Percentiles rank a stretch among this genome's conserved stretches.
phyloP scores from a whole-genome alignment of 2,888 invertebrate genomes.

The Alsophila aescularia region DNA sequence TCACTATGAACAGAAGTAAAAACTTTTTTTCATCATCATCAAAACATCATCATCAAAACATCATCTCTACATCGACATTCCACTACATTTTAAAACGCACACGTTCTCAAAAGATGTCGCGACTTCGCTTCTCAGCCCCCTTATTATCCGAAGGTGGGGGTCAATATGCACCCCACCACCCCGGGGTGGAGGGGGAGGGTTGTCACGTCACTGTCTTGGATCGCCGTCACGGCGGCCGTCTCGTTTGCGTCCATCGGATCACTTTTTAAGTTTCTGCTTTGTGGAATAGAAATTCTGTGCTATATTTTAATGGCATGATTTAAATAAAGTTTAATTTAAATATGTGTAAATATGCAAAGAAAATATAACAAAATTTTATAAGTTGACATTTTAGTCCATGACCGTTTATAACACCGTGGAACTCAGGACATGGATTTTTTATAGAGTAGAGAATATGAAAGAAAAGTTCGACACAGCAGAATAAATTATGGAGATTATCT shows the following conservation, averaged over 20 bases:
- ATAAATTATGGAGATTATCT: no score
- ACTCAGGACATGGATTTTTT: no score
- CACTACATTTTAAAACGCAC: constrained; percentile 44
- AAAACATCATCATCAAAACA: no score
- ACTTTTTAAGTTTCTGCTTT: constrained; percentile 73
- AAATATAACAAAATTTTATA: no score
- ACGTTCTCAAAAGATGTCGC: constrained; percentile 68
- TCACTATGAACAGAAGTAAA: no score
- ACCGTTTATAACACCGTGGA: no score
- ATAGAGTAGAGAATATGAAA: no score
- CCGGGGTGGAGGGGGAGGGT: constrained; percentile 40
- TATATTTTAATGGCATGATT: constrained; percentile 20
- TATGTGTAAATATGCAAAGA: no score
- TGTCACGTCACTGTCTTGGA: constrained; percentile 81
- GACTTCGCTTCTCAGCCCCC: constrained; percentile 70
- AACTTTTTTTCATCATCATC: no score
- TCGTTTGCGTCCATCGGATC: constrained; percentile 76
- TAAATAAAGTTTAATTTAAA: no score
- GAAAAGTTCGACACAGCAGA: no score
- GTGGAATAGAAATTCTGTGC: constrained; percentile 57
- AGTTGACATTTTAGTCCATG: no score
- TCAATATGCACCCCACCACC: constrained; percentile 60
- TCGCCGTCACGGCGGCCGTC: constrained; percentile 59
- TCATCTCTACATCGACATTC: constrained; percentile 9
- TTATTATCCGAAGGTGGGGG: constrained; percentile 73